Evolutionary conservation across 2,888 invertebrate genomes (phyloP), one percentile per base, ranked within the genome.

Genomic region (Suillia variegata): DNA sequence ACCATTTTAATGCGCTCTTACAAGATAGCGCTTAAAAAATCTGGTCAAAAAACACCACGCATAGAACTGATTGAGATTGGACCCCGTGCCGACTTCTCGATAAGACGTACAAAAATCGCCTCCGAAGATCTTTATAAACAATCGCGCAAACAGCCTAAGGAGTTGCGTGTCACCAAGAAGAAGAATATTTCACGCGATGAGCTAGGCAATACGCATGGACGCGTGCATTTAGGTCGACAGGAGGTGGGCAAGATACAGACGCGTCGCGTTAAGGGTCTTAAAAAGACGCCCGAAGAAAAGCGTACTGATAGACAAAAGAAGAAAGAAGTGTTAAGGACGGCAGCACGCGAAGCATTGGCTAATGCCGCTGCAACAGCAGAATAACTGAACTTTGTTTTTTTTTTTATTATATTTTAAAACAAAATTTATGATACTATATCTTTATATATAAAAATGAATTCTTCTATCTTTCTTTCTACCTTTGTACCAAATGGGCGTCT

Each of bases 141-240:
- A 74, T 88, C 95, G 0, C 90, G 91, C 76, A 91, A 86, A 67
- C 87, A 90, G 80, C 94, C 95, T 1, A 91, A 88, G 75, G 88
- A 89, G 80, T 83, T 92, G 6, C 92, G 88, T 84, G 85, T 87
- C 1, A 89, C 89, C 67, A 92, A 91, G 75, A 93, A 92, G 85
- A 98, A 98, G 87, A 99, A 99, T 79, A 87, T 97, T 59, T 88
- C 89, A 1, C 87, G 87, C 55, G 95, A 98, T 84, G 87, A 86
- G 2, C 89, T 99, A 75, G 98, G 98, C 56, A 91, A 91, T 8
- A 93, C 90, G 71, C 86, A 93, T 74, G 98, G 96, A 45, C 89
- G 96, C 54, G 89, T 99, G 59, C 99, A 99, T 82, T 87, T 99
- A 85, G 93, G 93, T 67, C 89, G 89, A 71, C 98, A 98, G 77